phyloP scores from a whole-genome alignment of 2,888 invertebrate species.

The Apoderus coryli region DNA sequence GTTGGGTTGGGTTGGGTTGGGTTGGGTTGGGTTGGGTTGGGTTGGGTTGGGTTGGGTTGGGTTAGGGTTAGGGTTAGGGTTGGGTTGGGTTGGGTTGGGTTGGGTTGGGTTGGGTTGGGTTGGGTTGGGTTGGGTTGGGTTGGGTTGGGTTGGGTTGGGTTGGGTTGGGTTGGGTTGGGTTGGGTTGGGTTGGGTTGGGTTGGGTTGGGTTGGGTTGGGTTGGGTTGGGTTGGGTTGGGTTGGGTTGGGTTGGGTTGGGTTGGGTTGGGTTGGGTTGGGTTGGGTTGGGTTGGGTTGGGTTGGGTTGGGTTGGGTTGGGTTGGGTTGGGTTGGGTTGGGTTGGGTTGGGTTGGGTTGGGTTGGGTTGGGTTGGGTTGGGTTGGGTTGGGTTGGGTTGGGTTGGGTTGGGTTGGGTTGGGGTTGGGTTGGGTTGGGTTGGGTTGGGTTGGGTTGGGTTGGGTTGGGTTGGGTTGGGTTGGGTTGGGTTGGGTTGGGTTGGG shows the following conservation, averaged over 20 bases:
- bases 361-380: conserved; percentile 6
- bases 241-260: conserved; percentile 2
- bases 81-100: conserved; percentile 2
- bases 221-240: conserved; percentile 3
- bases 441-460: conserved; percentile 24
- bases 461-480: conserved; percentile 29
- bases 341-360: conserved; percentile 4
- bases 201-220: conserved; percentile 4
- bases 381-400: conserved; percentile 13
- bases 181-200: conserved; percentile 3
- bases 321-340: conserved; percentile 5
- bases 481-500: conserved; percentile 25
- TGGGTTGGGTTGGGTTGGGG: conserved; percentile 16
- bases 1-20: conserved; percentile 2
- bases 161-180: conserved; percentile 2
- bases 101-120: conserved; percentile 2
- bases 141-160: conserved; percentile 2
- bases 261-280: conserved; percentile 4
- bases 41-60: conserved; percentile 2
- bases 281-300: conserved; percentile 4
- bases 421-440: no score
- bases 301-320: conserved; percentile 1
- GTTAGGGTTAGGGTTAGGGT: no score
- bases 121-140: conserved; percentile 2
- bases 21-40: conserved; percentile 1